These are phyloP conservation scores for Datnioides undecimradiatus DNA, from an alignment of 2,113 vertebrate genomes.

Conservation along the genomic window DNA sequence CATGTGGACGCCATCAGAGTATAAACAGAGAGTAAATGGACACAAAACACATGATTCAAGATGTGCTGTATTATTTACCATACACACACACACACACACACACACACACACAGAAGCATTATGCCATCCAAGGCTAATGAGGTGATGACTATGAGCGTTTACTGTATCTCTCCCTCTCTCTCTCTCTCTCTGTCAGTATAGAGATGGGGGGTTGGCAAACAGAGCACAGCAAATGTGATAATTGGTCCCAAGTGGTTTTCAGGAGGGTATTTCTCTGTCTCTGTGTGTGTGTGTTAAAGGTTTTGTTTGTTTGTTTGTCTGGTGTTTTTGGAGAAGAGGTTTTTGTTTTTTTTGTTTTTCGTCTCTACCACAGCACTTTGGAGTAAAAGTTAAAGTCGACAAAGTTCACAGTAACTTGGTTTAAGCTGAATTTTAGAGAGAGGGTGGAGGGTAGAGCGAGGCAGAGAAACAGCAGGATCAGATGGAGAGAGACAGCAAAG, in stretches of 20 bases:
- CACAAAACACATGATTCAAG: background rate
- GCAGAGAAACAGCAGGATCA: background rate
- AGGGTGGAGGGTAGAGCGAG: background rate
- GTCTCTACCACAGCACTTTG: background rate
- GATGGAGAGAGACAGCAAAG: background rate
- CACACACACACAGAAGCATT: conserved; percentile 17
- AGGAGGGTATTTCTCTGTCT: conserved; percentile 19
- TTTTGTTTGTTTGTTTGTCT: conserved; percentile 54
- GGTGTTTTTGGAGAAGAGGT: conserved; percentile 27
- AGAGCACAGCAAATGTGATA: conserved; percentile 80
- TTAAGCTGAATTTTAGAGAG: background rate
- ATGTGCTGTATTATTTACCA: background rate
- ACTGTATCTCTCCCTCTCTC: conserved; percentile 5
- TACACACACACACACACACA: conserved; percentile 6
- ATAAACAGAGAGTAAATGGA: background rate
- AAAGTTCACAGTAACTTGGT: conserved; percentile 7
- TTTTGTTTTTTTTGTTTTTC: conserved; percentile 12
- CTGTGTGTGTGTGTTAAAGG: conserved; percentile 17
- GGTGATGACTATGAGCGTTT: conserved; percentile 46
- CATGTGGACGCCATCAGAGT: background rate
- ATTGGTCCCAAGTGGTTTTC: conserved; percentile 88
- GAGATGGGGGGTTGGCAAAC: conserved; percentile 57
- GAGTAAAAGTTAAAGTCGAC: conserved; percentile 12
- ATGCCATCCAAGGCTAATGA: conserved; percentile 61
- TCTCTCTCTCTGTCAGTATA: conserved; percentile 49